Evolutionary conservation across 2,888 invertebrate genomes (phyloP), one percentile per base, ranked within the genome.

Genomic region (Marronus borbonicus): DNA sequence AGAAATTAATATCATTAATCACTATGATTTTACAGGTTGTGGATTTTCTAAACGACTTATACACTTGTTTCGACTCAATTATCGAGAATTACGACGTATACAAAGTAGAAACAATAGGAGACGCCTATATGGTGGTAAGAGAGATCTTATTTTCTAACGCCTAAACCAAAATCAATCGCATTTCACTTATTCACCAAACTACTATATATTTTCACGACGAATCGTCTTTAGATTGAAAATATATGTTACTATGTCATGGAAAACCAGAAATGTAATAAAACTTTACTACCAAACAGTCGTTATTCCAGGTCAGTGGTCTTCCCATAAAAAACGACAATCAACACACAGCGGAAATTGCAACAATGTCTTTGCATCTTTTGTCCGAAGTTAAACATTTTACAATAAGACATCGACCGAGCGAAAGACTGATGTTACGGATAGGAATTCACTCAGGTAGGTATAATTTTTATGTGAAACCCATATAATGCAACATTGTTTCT

Each of bases 41-140:
- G 7, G 95, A 97, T 88, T 95, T 98, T 85, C 89, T 98, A 65
- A 98, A 98, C 87, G 97, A 97, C 88, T 90, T 98, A 58, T 98
- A 98, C 89, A 98, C 98, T 2, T 94, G 96, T 84, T 98, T 98
- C 85, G 98, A 98, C 88, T 96, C 97, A 0, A 97, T 97, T 81
- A 94, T 98, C 84, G 97, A 96, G 84, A 94, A 95, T 87, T 98
- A 95, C 85, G 96, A 97, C 85, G 97, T 97, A 0, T 97, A 97
- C 89, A 98, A 98, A 90, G 97, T 97, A 74, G 96, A 96, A 89
- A 96, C 96, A 0, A 97, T 97, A 77, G 97, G 97, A 2, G 97
- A 97, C 86, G 97, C 97, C 0, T 97, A 97, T 85, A 97, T 97
- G 97, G 96, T 96, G 87, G 96, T 95, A 88, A 91, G 93, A 75